phyloP scores from a whole-genome alignment of 2,113 vertebrate species.

The Phasianus colchicus region DNA sequence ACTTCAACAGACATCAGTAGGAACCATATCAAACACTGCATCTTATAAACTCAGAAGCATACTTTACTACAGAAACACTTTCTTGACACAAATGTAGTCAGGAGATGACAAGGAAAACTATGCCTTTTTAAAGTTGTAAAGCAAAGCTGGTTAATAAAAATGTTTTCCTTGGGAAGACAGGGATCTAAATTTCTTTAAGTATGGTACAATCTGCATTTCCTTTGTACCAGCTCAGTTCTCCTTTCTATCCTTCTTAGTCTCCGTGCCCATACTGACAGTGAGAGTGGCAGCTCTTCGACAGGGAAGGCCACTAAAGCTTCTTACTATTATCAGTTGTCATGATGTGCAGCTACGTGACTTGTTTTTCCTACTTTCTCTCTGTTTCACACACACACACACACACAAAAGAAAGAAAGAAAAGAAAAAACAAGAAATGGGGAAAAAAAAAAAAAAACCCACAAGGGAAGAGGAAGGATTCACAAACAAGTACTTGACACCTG shows the following conservation, averaged over 20 bases:
- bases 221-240: not conserved
- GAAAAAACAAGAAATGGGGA: too few relatives aligned
- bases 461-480: not conserved
- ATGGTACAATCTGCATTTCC: not conserved
- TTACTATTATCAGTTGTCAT: not conserved
- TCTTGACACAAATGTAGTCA: not conserved
- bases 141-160: not conserved
- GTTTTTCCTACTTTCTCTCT: not conserved
- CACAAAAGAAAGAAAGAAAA: not conserved
- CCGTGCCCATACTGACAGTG: not conserved
- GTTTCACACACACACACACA: not conserved
- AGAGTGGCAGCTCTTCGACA: not conserved
- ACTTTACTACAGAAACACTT: not conserved
- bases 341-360: not conserved
- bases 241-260: not conserved
- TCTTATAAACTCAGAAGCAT: not conserved
- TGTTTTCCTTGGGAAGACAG: not conserved
- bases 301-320: not conserved
- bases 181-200: not conserved
- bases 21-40: accelerated
- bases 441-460: too few relatives aligned
- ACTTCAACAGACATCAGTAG: not conserved
- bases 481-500: not conserved
- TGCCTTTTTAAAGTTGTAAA: not conserved
- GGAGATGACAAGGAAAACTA: not conserved